Conservation (phyloP, 2,113 vertebrate species). For the Cricetomys ansorgei region DNA sequence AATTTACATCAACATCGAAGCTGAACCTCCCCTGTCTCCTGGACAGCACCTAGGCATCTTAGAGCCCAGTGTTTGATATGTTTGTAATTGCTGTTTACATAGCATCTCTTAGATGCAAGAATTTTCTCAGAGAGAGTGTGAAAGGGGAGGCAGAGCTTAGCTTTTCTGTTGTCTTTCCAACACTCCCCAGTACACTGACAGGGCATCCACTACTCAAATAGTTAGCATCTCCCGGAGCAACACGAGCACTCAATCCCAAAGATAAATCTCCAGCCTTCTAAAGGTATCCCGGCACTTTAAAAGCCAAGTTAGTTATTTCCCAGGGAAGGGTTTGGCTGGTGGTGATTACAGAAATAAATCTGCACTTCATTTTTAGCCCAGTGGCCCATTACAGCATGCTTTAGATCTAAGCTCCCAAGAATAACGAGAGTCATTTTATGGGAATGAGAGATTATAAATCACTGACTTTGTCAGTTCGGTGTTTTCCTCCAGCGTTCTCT, state of each 20-base stretch:
- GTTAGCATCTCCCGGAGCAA: constrained; percentile 78
- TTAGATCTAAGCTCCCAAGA: constrained; percentile 77
- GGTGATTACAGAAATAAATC: constrained; percentile 84
- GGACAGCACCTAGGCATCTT: constrained; percentile 34
- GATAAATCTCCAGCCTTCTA: constrained; percentile 79
- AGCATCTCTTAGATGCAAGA: constrained; percentile 51
- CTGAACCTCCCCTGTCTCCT: background rate
- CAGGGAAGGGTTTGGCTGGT: constrained; percentile 80
- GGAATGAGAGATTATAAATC: constrained; percentile 81
- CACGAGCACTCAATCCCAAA: constrained; percentile 73
- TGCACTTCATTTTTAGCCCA: constrained; percentile 82
- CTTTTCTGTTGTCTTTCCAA: constrained; percentile 58
- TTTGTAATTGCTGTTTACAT: constrained; percentile 69
- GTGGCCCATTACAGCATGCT: constrained; percentile 69
- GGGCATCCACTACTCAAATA: constrained; percentile 68
- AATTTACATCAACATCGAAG: constrained; percentile 52
- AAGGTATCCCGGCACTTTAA: constrained; percentile 78
- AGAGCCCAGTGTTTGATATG: background rate
- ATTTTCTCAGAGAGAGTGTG: constrained; percentile 47
- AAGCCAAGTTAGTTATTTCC: constrained; percentile 75
- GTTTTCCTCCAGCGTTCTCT: constrained; percentile 74
- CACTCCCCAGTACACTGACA: background rate
- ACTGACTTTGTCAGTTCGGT: constrained; percentile 75
- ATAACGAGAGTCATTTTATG: constrained; percentile 81
- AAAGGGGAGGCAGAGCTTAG: background rate